Evolutionary conservation across 1,140 invertebrate genomes (phyloP), one percentile per base, ranked within the genome.

Genomic region (Cherax quadricarinatus): DNA sequence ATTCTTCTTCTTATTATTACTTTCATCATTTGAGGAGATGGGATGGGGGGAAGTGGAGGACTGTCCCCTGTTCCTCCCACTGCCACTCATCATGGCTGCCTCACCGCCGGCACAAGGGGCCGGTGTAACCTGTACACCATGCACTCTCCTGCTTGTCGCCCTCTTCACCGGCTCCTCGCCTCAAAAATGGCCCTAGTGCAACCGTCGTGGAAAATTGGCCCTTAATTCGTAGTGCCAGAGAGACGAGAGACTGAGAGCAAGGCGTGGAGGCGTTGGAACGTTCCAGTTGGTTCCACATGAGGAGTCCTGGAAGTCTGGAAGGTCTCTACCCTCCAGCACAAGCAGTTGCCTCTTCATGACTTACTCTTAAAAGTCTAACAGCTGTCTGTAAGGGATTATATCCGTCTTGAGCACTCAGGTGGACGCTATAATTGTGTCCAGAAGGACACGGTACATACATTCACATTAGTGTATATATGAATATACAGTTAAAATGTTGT

Each of bases 221-320:
- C 85, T 86, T 86, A 21, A 21, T 53, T n/a, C 24, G 66, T 12
- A 24, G 81, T 53, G 81, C 16, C 81, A 49, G 53, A 89, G 79
- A 24, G 79, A 3, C 81, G 78, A 84, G 48, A n/a, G 21, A 53
- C 16, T 18, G 57, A 30, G 75, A 83, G 66, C 81, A 89, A 89
- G 60, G 60, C 62, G 79, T 49, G 62, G 80, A 89, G 88, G 88
- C 81, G 88, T 91, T 60, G 82, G 73, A 60, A 53, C 53, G 89
- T 91, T 91, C 89, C 89, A 86, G 70, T 91, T 80, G 60, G 89
- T 91, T 91, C 89, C 89, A 91, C 89, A 91, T 86, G 89, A 91
- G 24, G 83, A 66, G 83, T 80, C 73, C 48, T 86, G 83, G 73
- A 86, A 86, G 83, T 89, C 88, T 89, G 88, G 88, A 82, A 83